These are phyloP conservation scores for Rhea pennata DNA, from an alignment of 2,113 vertebrate species.

Conservation along the genomic window DNA sequence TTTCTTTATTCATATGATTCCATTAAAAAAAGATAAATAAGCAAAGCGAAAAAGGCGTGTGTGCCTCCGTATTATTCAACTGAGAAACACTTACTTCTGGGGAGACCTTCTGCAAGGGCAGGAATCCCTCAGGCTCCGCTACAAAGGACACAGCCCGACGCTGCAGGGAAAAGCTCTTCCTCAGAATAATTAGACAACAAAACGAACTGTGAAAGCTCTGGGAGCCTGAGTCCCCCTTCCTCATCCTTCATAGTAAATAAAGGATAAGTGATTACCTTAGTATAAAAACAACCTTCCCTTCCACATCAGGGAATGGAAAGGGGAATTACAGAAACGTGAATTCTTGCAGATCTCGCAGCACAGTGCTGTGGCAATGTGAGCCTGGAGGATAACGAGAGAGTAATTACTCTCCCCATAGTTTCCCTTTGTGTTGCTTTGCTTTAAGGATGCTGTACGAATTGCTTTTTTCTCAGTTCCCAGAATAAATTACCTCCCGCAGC, in stretches of 20 bases:
- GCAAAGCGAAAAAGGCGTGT: neutral
- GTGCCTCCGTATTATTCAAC: neutral
- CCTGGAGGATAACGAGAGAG: neutral
- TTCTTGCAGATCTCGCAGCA: neutral
- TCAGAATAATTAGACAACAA: conserved; percentile 54
- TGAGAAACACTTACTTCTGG: neutral
- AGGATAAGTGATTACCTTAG: conserved; percentile 24
- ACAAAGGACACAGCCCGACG: rapidly evolving
- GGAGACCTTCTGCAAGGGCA: conserved; percentile 61
- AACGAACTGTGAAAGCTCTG: conserved; percentile 56
- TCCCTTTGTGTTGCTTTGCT: conserved; percentile 1
- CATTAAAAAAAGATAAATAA: conserved; percentile 30
- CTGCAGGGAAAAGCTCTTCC: neutral
- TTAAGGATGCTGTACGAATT: neutral
- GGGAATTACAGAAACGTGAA: neutral
- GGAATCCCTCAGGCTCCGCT: conserved; percentile 27
- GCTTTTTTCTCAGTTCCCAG: neutral
- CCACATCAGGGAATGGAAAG: neutral
- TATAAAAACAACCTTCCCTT: conserved; percentile 24
- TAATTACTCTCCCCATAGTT: neutral
- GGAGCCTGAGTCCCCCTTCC: neutral
- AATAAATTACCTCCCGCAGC: neutral
- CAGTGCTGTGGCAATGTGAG: neutral
- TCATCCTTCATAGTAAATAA: conserved; percentile 63
- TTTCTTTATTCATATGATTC: neutral